Conservation (phyloP, 2,888 invertebrate species). For the Agrochola circellaris region DNA sequence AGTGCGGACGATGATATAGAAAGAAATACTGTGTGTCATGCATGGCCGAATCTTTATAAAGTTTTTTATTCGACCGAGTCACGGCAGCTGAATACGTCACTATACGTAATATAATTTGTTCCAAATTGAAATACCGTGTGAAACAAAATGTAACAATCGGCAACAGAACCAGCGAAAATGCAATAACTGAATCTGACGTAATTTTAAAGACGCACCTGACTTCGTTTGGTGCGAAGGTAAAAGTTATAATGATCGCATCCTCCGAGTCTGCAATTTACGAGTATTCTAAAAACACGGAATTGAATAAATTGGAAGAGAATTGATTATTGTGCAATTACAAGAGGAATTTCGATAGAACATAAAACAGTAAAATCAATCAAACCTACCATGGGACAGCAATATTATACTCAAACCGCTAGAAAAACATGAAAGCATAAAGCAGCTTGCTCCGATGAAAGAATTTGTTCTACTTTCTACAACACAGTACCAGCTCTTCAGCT, state of each 20-base stretch:
- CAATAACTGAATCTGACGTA: conserved; percentile 21
- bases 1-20: conserved; percentile 59
- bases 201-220: conserved; percentile 23
- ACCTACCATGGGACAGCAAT: background rate
- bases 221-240: conserved; percentile 9
- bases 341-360: background rate
- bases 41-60: conserved; percentile 76
- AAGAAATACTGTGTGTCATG: conserved; percentile 71
- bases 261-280: background rate
- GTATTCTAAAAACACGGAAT: background rate
- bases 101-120: conserved; percentile 53
- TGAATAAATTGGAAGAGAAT: conserved; percentile 11
- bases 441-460: background rate
- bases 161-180: conserved; percentile 22
- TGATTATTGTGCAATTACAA: conserved; percentile 3
- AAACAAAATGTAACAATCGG: conserved; percentile 59
- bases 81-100: conserved; percentile 70
- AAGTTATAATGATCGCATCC: conserved; percentile 31
- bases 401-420: background rate
- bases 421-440: conserved; percentile 11
- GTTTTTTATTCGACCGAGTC: conserved; percentile 74
- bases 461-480: conserved; percentile 27
- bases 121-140: conserved; percentile 61
- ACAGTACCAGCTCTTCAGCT: background rate
- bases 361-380: conserved; percentile 7